phyloP scores from a whole-genome alignment of 2,888 invertebrate genomes.

The Carpatolechia fugitivella region DNA sequence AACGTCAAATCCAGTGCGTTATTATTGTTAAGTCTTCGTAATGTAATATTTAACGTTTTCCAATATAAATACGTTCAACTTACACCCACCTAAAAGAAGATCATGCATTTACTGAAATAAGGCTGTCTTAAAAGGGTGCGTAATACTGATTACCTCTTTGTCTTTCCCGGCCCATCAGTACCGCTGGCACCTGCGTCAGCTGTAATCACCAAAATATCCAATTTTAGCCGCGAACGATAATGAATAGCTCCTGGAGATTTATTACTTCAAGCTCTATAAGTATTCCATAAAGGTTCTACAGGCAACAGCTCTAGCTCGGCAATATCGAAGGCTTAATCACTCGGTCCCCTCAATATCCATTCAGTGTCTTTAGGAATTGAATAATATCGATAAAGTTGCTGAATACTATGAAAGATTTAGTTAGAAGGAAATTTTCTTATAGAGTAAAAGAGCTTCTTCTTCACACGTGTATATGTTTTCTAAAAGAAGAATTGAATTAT shows the following conservation, averaged over 20 bases:
- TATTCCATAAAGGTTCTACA: background rate
- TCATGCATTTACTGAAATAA: too few species aligned
- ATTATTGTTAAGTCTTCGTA: too few species aligned
- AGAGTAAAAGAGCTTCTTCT: background rate
- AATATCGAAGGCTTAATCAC: conserved; percentile 5
- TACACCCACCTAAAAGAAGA: too few species aligned
- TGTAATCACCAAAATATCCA: background rate
- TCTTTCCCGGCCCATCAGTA: background rate
- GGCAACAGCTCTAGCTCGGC: background rate
- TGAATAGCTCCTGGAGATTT: background rate
- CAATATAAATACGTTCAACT: too few species aligned
- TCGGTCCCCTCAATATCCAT: conserved; percentile 1
- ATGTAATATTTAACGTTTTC: too few species aligned
- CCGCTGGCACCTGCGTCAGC: background rate
- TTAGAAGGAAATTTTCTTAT: background rate
- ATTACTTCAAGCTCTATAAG: background rate
- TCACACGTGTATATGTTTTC: too few species aligned
- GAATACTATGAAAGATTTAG: background rate
- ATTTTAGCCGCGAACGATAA: background rate
- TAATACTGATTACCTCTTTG: too few species aligned
- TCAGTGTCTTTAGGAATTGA: background rate
- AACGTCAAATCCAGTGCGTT: too few species aligned
- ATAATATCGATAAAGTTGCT: background rate
- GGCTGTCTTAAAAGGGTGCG: too few species aligned
- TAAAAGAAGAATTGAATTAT: too few species aligned